Base-by-base conservation (phyloP, 2,888 invertebrate species). In the Deilephila elpenor region DNA sequence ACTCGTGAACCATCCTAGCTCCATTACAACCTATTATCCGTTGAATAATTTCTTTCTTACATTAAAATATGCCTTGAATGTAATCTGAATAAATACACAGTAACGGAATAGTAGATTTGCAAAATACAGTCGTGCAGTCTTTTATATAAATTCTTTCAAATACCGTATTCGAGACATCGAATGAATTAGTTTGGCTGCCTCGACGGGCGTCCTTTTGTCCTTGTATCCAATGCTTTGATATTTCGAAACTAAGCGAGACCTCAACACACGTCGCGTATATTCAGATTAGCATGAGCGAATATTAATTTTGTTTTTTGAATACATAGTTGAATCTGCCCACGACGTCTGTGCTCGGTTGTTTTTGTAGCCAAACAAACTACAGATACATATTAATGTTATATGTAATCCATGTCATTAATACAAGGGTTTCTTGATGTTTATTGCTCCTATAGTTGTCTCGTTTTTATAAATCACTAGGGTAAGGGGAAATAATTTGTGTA, bases 11-110 rank as follows among this genome's bases (percentile, higher is more conserved):
- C 67, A 74, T 80, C 72, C 78, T 78, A 76, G 77, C 76, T 79
- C 80, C 78, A 82, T 83, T 80, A 81, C 80, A 83, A 81, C 79
- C 82, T 83, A 80, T 80, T 78, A 78, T 78, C 71, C 82, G 81
- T 79, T 79, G 79, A 83, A 78, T 81, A 78, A 81, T 81, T 83
- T 78, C 75, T 78, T 78, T 70, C 78, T 76, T 75, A 78, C 71
- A 76, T 77, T 79, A 77, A 76, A 80, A 74, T 74, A 79, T 77
- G 29, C 4, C 60, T 7, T 79, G 76, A 80, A 76, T 77, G 77
- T 73, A 76, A 75, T 71, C 76, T 76, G 80, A 78, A 79, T 73
- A 72, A 78, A 79, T 79, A 78, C 74, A 77, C 75, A 70, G 76
- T 61, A 76, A 81, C 79, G 75, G 74, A 74, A 77, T 73, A 77